Conservation (phyloP, 2,797 vertebrate species). For the Halcyon leucocephala region DNA sequence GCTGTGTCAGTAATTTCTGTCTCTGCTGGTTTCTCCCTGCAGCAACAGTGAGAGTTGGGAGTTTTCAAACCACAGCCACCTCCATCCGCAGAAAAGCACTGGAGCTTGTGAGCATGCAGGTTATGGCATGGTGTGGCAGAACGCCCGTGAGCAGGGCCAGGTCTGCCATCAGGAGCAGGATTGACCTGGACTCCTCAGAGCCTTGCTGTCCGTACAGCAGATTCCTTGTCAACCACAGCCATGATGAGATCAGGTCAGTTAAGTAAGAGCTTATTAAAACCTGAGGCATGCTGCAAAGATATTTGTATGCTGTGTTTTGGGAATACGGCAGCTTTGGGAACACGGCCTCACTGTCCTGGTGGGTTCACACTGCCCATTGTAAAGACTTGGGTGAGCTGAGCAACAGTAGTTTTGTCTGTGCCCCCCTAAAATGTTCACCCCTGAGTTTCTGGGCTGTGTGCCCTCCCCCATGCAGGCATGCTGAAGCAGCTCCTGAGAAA, state of each 20-base stretch:
- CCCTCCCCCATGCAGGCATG: background rate
- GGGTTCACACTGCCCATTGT: background rate
- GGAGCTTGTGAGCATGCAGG: background rate
- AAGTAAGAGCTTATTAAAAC: background rate
- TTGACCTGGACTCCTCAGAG: background rate
- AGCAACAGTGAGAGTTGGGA: background rate
- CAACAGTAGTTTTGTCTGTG: background rate
- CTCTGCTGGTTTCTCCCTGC: background rate
- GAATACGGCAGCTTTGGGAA: background rate
- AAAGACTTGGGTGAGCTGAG: background rate
- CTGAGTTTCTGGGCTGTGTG: fast-evolving
- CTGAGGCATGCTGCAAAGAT: background rate
- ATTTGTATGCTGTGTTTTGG: background rate
- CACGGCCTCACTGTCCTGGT: fast-evolving
- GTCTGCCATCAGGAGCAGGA: fast-evolving
- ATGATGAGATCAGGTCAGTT: background rate
- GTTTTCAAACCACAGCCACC: background rate
- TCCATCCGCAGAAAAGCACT: background rate
- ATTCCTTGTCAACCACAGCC: background rate
- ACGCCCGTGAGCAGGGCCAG: background rate
- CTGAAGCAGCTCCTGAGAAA: background rate
- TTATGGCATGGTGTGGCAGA: fast-evolving
- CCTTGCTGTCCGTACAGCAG: background rate
- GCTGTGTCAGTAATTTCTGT: background rate
- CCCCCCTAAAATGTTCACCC: fast-evolving